Base-by-base conservation (phyloP, 2,797 vertebrate species). In the Danionella dracula region DNA sequence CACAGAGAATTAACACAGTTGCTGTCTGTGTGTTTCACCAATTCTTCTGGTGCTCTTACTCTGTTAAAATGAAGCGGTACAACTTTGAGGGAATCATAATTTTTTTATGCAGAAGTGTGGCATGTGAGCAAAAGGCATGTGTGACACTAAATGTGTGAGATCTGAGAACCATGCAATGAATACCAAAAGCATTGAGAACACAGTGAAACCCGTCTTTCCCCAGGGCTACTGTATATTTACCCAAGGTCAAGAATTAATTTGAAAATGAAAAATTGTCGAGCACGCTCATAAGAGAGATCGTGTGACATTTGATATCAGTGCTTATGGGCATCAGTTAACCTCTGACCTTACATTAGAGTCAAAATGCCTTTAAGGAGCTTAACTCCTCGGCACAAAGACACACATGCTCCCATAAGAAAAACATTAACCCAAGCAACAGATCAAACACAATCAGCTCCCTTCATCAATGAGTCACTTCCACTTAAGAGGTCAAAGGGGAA, bases 261-360 rank as follows among this genome's bases (percentile, higher is more conserved):
- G 20, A 19, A 8, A 16, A 8, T 12, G 38, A 34, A 34, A 35
- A 10, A 35, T 8, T 5, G 9, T 35, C 32, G 10, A 35, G 9
- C 32, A 11, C 9, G 11, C 8, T 44, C 29, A 44, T 1, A 44
- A 16, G 40, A 12, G 21, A 80, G 83, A 82, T 83, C 83, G 77
- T 34, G 20, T 66, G 77, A 83, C 84, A 83, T 68, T 66, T 81
- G 51, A 85, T 81, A 81, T 70, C 42, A 45, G 75, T 75, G 68
- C 80, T 83, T 84, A 56, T 76, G 84, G 75, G 81, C 82, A 75
- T 79, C 81, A 86, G 86, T 85, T 86, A 83, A 84, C 81, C 75
- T 72, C 21, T 82, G 81, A 83, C 78, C 76, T 76, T 77, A 80
- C 82, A 84, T 85, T 85, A 71, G 76, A 71, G 71, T 51, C 82